phyloP scores from a whole-genome alignment of 2,113 vertebrate genomes.

The Corvus cornix region DNA sequence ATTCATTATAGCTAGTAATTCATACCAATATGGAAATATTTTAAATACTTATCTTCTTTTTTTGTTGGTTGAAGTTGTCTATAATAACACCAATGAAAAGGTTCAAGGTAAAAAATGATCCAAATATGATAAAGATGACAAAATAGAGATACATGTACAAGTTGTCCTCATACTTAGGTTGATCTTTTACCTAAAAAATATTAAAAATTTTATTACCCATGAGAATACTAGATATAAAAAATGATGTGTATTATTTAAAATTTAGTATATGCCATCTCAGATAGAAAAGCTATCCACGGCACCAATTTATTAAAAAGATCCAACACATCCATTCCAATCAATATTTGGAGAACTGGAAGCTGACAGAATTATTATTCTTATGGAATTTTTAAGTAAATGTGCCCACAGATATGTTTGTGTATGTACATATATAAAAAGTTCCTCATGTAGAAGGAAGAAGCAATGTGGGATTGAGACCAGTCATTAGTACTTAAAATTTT shows the following conservation, averaged over 20 bases:
- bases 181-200: conserved; percentile 77
- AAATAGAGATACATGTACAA: conserved; percentile 92
- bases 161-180: conserved; percentile 89
- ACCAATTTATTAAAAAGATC: background rate
- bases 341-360: background rate
- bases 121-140: conserved; percentile 97
- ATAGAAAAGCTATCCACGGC: background rate
- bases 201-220: background rate
- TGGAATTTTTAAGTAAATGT: background rate
- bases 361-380: background rate
- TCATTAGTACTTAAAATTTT: background rate
- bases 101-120: conserved; percentile 97
- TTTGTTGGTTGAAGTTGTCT: conserved; percentile 99
- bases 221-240: background rate
- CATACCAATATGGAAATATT: background rate
- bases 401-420: background rate
- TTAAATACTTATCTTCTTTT: conserved; percentile 97
- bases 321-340: background rate
- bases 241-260: background rate
- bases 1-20: background rate
- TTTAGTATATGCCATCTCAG: background rate
- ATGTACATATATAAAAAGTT: background rate
- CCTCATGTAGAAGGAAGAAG: background rate
- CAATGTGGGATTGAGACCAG: background rate
- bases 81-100: conserved; percentile 99